Evolutionary conservation across 2,888 invertebrate genomes (phyloP).

Genomic region (Sarcophaga subvicina): DNA sequence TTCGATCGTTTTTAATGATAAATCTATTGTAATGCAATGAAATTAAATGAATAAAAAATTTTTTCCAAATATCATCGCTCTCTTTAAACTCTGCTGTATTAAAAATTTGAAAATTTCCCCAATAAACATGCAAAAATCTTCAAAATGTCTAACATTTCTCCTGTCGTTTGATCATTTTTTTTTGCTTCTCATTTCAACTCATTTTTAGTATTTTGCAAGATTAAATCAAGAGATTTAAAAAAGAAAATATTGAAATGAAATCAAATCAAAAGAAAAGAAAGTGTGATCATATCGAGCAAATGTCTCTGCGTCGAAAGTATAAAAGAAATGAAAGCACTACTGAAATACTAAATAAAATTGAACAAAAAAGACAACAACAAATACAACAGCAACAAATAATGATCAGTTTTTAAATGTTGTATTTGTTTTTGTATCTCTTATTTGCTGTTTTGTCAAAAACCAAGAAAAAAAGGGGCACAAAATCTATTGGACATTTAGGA

Average conservation of each 20-base stretch:
- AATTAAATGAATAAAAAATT: no score
- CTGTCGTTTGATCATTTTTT: not conserved
- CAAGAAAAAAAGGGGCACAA: conserved; percentile 64
- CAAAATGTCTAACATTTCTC: conserved; percentile 45
- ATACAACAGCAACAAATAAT: conserved; percentile 35
- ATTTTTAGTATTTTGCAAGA: conserved; percentile 49
- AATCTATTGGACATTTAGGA: conserved; percentile 67
- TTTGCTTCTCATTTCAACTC: conserved; percentile 52
- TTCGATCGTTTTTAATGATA: no score
- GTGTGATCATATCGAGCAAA: conserved; percentile 52
- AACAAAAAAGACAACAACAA: conserved; percentile 22
- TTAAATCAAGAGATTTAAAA: conserved; percentile 54
- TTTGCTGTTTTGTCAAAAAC: conserved; percentile 48
- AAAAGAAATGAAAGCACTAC: conserved; percentile 53
- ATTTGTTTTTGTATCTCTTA: conserved; percentile 37
- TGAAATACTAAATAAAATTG: conserved; percentile 55
- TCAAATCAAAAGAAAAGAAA: conserved; percentile 27
- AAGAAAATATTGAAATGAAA: conserved; percentile 57
- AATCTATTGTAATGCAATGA: no score
- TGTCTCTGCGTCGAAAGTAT: conserved; percentile 36
- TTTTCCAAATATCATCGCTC: not conserved
- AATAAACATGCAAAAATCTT: not conserved
- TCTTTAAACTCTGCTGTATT: not conserved
- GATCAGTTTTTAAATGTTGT: conserved; percentile 59
- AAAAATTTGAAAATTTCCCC: not conserved